A percentile compares a stretch with the other conserved stretches of the same genome.
These are phyloP conservation scores for Araneus ventricosus DNA, from an alignment of 1,140 invertebrate species.

Conservation along the genomic window DNA sequence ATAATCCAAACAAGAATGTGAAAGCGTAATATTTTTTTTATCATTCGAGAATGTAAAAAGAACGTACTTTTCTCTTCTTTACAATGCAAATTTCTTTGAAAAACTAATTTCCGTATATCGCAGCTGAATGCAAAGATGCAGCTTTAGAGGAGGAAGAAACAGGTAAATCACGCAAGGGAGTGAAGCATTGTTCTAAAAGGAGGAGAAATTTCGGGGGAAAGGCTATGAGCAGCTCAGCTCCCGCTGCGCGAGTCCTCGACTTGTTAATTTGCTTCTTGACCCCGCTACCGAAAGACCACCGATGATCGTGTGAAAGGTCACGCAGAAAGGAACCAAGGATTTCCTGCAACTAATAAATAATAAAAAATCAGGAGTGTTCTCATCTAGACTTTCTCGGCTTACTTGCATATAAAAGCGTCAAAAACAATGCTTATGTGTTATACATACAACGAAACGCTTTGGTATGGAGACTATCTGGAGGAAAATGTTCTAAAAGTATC, in stretches of 20 bases:
- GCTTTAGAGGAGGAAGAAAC: not conserved
- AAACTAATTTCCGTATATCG: not conserved
- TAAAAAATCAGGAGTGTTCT: too few relatives aligned
- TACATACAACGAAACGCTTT: too few relatives aligned
- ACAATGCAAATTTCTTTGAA: not conserved
- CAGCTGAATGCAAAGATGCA: not conserved
- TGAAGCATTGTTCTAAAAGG: conserved; percentile 4
- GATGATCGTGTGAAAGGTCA: not conserved
- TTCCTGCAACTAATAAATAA: not conserved
- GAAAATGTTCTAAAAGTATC: too few relatives aligned
- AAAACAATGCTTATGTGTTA: too few relatives aligned
- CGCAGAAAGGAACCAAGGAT: not conserved
- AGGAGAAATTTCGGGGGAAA: not conserved
- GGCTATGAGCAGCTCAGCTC: not conserved
- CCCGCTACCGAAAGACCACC: conserved; percentile 27
- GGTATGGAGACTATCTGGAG: too few relatives aligned
- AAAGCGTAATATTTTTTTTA: too few relatives aligned
- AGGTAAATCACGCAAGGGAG: too few relatives aligned
- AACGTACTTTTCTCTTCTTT: too few relatives aligned
- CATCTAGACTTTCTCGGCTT: too few relatives aligned
- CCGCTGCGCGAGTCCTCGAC: not conserved
- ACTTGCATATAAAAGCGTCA: too few relatives aligned
- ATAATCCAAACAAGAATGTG: too few relatives aligned
- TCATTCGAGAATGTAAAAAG: too few relatives aligned
- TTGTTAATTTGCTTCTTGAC: conserved; percentile 50